A percentile compares a stretch with the other conserved stretches of the same genome.
Evolutionary conservation across 2,113 vertebrate species (phyloP).

Genomic region (Sapajus apella): DNA sequence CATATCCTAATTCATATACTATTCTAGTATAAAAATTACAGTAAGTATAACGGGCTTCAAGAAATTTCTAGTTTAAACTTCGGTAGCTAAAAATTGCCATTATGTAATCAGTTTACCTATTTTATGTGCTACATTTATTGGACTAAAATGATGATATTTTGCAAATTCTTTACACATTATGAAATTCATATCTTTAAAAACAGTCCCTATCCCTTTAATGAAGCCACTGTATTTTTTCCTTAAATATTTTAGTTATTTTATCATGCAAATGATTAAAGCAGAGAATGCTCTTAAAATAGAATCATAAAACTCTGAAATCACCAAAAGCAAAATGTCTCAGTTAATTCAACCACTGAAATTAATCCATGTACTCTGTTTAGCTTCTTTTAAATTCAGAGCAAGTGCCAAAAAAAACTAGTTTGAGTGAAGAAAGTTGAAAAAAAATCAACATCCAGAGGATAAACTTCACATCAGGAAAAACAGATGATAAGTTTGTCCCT

Average conservation of each 20-base stretch:
- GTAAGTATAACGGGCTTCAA: not conserved
- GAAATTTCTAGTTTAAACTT: not conserved
- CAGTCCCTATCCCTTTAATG: not conserved
- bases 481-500: not conserved
- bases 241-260: slow-evolving; percentile 62
- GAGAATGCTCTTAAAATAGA: slow-evolving; percentile 65
- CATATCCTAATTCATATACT: not conserved
- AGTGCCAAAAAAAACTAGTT: not conserved
- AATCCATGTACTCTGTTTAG: slow-evolving; percentile 46
- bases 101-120: not conserved
- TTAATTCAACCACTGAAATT: slow-evolving; percentile 60
- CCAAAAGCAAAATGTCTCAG: slow-evolving; percentile 52
- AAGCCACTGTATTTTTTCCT: not conserved
- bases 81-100: not conserved
- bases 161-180: not conserved
- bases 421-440: not conserved
- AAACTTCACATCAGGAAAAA: slow-evolving; percentile 27
- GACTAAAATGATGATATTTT: not conserved
- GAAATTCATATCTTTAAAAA: not conserved
- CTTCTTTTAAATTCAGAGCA: slow-evolving; percentile 54
- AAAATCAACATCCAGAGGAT: not conserved
- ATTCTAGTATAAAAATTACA: not conserved
- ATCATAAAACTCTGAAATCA: slow-evolving; percentile 70
- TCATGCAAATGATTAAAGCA: slow-evolving; percentile 63
- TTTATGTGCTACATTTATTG: not conserved